Percentiles rank a stretch among this genome's conserved stretches.
phyloP scores from a whole-genome alignment of 2,888 invertebrate genomes.

The Lordiphosa andalusiaca region DNA sequence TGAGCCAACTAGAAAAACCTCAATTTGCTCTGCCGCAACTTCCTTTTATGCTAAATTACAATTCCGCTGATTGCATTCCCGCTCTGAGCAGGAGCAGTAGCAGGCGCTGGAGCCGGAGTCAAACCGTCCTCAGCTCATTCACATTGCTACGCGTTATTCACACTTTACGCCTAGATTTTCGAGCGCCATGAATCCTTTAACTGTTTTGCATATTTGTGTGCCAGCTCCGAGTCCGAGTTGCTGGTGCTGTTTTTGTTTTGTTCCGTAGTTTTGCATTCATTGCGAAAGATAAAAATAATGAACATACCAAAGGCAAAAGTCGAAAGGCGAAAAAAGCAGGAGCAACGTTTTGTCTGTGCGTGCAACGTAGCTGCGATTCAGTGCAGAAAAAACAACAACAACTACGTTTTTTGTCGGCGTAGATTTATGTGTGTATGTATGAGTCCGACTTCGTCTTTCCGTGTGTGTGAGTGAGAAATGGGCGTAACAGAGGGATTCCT shows the following conservation, averaged over 20 bases:
- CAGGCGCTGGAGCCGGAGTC: conserved; percentile 11
- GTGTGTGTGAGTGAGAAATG: conserved; percentile 42
- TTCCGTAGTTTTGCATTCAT: conserved; percentile 67
- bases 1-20: conserved; percentile 41
- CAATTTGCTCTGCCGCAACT: conserved; percentile 65
- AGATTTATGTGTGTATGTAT: conserved; percentile 33
- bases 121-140: conserved; percentile 67
- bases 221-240: conserved; percentile 6
- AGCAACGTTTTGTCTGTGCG: conserved; percentile 42
- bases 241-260: conserved; percentile 39
- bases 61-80: conserved; percentile 79
- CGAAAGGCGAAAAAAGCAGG: conserved; percentile 54
- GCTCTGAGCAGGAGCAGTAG: no score
- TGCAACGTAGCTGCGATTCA: conserved; percentile 56
- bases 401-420: conserved; percentile 31
- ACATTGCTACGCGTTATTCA: conserved; percentile 66
- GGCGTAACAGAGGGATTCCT: conserved; percentile 41
- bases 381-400: conserved; percentile 1
- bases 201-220: conserved; percentile 73
- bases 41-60: conserved; percentile 79
- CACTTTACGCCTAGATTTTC: conserved; percentile 74
- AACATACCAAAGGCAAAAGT: conserved; percentile 74
- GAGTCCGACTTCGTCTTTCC: conserved; percentile 7
- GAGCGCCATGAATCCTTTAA: conserved; percentile 68
- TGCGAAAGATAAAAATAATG: conserved; percentile 78